phyloP scores from a whole-genome alignment of 2,113 vertebrate genomes.

The Hydrolagus affinis region DNA sequence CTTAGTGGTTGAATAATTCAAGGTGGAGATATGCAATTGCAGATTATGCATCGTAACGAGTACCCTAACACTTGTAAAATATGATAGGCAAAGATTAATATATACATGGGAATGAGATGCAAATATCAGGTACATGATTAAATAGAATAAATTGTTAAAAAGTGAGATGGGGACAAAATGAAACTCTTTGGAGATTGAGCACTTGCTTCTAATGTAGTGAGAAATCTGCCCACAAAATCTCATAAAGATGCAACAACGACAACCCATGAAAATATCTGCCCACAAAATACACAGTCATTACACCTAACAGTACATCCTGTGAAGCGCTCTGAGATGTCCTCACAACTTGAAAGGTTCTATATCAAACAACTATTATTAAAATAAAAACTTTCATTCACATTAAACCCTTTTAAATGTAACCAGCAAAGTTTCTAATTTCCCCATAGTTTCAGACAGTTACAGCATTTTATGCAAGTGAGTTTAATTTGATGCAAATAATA shows the following conservation, averaged over 20 bases:
- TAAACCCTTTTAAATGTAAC: neutral
- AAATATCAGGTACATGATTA: neutral
- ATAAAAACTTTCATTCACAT: no score
- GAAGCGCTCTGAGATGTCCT: no score
- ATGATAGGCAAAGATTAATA: neutral
- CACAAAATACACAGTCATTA: no score
- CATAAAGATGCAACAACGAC: no score
- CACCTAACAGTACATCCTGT: no score
- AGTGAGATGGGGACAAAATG: neutral
- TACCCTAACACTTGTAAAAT: neutral
- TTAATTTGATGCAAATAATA: neutral
- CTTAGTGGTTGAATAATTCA: constrained; percentile 1
- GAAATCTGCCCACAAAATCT: no score
- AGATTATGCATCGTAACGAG: neutral
- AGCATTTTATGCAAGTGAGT: neutral
- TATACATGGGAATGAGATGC: neutral
- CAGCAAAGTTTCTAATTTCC: neutral
- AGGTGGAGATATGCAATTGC: neutral
- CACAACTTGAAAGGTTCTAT: no score
- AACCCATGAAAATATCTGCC: no score
- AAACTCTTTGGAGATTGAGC: neutral
- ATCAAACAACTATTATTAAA: no score
- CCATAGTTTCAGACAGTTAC: neutral
- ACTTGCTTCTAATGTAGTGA: no score
- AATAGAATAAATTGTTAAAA: neutral